Evolutionary conservation across 2,113 vertebrate species (phyloP).

Genomic region (Ondatra zibethicus): DNA sequence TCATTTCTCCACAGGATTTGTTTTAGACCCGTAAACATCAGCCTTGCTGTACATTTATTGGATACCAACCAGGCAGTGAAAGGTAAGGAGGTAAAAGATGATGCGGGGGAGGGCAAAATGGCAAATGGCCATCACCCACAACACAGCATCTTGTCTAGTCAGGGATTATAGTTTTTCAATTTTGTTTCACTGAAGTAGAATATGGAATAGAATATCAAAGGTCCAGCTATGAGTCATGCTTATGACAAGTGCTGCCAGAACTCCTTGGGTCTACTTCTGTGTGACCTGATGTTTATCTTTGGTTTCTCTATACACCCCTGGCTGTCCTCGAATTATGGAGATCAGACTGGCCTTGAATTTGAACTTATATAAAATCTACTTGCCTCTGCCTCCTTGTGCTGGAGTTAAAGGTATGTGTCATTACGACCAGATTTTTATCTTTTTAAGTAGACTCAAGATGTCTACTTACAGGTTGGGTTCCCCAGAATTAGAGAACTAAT

Average conservation of each 20-base stretch:
- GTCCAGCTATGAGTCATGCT: not conserved
- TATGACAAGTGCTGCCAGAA: not conserved
- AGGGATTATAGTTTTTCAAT: not conserved
- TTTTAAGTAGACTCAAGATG: not conserved
- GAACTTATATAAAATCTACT: not conserved
- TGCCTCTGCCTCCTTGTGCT: not conserved
- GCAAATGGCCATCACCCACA: not conserved
- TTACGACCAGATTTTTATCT: not conserved
- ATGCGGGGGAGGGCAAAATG: not conserved
- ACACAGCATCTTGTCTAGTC: not conserved
- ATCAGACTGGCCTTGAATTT: not conserved
- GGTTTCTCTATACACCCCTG: too few species aligned
- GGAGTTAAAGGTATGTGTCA: not conserved
- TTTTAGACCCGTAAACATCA: conserved; percentile 5
- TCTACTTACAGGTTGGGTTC: not conserved
- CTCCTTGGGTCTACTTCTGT: not conserved
- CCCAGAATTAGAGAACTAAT: not conserved
- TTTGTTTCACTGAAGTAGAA: not conserved
- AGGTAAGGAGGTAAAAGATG: not conserved
- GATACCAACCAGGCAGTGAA: not conserved
- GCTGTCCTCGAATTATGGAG: too few species aligned
- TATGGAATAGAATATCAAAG: not conserved
- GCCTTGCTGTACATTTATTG: not conserved
- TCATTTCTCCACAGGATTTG: not conserved
- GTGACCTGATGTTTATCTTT: not conserved